phyloP scores from a whole-genome alignment of 2,797 vertebrate genomes.

The Gambelia wislizenii region DNA sequence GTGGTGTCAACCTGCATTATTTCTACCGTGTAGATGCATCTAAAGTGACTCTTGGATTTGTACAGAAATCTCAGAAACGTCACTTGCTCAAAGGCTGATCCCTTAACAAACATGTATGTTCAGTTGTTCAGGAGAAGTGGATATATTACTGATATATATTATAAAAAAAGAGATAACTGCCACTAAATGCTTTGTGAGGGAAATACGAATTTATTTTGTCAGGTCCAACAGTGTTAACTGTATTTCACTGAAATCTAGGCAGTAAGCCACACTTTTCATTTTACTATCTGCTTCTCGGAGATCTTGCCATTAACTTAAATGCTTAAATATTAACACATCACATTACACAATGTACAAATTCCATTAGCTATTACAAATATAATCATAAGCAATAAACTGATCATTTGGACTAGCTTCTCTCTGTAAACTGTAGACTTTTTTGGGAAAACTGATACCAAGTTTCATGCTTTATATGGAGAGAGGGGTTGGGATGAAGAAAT shows the following conservation, averaged over 20 bases:
- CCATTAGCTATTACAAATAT: conserved; percentile 10
- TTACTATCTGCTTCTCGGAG: neutral
- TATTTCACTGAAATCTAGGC: conserved; percentile 10
- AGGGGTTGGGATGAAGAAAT: neutral
- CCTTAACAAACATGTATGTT: neutral
- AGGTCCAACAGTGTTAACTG: neutral
- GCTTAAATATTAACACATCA: conserved; percentile 4
- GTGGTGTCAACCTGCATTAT: no score
- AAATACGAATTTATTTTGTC: neutral
- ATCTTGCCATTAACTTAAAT: neutral
- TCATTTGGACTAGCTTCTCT: neutral
- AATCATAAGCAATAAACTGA: neutral
- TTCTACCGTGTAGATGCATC: no score
- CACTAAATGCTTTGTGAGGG: neutral
- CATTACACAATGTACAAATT: conserved; percentile 7
- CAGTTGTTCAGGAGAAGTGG: neutral
- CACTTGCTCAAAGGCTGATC: neutral
- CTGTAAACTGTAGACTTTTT: neutral
- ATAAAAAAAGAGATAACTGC: neutral
- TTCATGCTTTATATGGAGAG: neutral
- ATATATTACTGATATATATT: neutral
- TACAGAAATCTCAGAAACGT: neutral
- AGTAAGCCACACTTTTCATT: conserved; percentile 11
- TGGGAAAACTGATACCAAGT: neutral
- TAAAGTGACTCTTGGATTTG: neutral